Evolutionary conservation across 2,888 invertebrate species (phyloP), one percentile per base, ranked within the genome.

Genomic region (Melinaea marsaeus): DNA sequence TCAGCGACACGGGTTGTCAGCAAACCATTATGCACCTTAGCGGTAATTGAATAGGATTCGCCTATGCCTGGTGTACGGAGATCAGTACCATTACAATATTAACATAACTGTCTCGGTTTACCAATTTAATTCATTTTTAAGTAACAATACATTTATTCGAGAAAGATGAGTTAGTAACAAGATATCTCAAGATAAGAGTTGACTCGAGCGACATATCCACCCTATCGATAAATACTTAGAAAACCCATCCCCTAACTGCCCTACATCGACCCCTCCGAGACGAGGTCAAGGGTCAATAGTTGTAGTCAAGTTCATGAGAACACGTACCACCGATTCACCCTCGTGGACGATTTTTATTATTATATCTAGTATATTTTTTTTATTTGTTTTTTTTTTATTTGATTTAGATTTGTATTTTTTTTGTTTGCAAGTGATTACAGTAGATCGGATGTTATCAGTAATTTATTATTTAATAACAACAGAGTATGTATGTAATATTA

Each of bases 251-350:
- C 60, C 37, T 54, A 55, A 35, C 34, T 57, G 42, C 54, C 51
- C 64, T 61, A 55, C 60, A 22, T 57, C 62, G 45, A 47, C 61
- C 34, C 51, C 61, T 62, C 62, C 55, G 57, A 51, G 59, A 67
- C 51, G 51, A 67, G 70, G 68, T 70, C 69, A 65, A 68, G 68
- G 70, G 70, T 69, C 67, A 65, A 58, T 65, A 68, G 68, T 69
- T 65, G 70, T 69, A 68, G 64, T 66, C 63, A 66, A 62, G 69
- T 64, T 65, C 66, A 67, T 46, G 61, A 60, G 62, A 62, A 57
- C 46, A 58, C 32, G 51, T 32, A 7, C 11, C 11, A 42, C n/a
- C 51, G 32, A 32, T 32, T 51, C 32, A 32, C 51, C 22, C 51
- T 42, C 22, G 22, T 42, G 1, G 42, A 42, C 2, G 9, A 9